Base-by-base conservation (phyloP, 2,797 vertebrate genomes). In the Pangasius djambal region DNA sequence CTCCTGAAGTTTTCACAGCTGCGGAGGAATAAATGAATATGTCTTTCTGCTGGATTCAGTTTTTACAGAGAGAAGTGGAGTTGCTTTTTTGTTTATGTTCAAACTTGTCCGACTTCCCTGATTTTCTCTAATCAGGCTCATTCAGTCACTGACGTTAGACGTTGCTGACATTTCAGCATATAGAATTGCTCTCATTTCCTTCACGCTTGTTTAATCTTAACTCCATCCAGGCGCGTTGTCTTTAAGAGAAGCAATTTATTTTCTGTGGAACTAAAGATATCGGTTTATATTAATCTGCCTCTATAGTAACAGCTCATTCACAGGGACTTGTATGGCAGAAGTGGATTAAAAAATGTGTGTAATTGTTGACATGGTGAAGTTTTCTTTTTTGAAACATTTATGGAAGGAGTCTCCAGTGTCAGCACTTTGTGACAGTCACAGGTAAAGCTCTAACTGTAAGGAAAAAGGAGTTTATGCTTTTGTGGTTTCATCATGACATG, bases 1-100 rank as follows among this genome's bases (percentile, higher is more conserved):
- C n/a, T 91, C 92, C 90, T 91, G 85, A 87, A 85, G 90, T 91
- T 89, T 89, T 89, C 77, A 87, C 86, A 86, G 89, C 90, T 91
- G 90, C 78, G 9, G 83, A 90, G 87, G 85, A 89, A 70, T 86
- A 92, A 89, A 91, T 92, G 65, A 91, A 77, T 87, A 52, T 84
- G 37, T 86, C 83, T 75, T 86, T 83, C 78, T 37, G 50, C 52
- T 83, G 34, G n/a, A 84, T 81, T 87, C 72, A 13, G 25, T 44
- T 70, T 59, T 79, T n/a, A 34, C 70, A 28, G 67, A 28, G 31
- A 37, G 15, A 65, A 67, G 34, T 34, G 48, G 37, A 86, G 34
- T 28, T 25, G 16, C 55, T 48, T 78, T 74, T 34, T 63, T 52
- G 34, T 75, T 74, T 52, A 31, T 18, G 37, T 48, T 85, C 52